Evolutionary conservation across 2,888 invertebrate species (phyloP), one percentile per base, ranked within the genome.

Genomic region (Crepidodera aurea): DNA sequence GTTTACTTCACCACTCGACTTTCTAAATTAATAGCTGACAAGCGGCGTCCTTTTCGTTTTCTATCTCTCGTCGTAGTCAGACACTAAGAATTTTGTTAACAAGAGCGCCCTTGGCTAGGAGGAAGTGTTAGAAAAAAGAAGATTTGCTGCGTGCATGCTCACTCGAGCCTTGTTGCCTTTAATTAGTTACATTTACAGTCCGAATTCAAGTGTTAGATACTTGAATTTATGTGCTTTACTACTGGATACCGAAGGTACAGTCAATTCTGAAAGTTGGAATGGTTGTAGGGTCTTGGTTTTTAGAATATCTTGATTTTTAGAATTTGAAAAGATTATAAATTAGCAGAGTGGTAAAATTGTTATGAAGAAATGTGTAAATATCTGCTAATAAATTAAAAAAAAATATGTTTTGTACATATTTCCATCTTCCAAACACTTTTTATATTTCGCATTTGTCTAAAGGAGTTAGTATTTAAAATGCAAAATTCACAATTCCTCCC

Each of bases 41-140:
- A 40, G 42, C 54, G 29, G 54, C 54, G 12, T n/a, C 42, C 40
- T 39, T 54, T 54, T 54, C 16, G 32, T 32, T 54, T 42, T 42
- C 42, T 54, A 54, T 18, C 42, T 29, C 54, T 25, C 13, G 19
- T 53, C 40, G 16, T 27, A 46, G 50, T 37, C 42, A 50, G 19
- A 54, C 54, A 42, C 18, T n/a, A 42, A 54, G 42, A 42, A 54
- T 54, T 42, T 54, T 32, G 54, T 42, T 54, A 54, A 54, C 29
- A 40, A 53, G 40, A 10, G 40, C 10, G 3, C 10, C 3, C 8
- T 10, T n/a, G n/a, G n/a, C n/a, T n/a, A n/a, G n/a, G 10, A 34
- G 10, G 34, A n/a, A 34, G 2, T n/a, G 13, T 5, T 2, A 37
- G 15, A 37, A 10, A 37, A 13, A 13, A 37, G 6, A 37, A 37